phyloP scores from a whole-genome alignment of 2,113 vertebrate species.

The Guaruba guarouba region DNA sequence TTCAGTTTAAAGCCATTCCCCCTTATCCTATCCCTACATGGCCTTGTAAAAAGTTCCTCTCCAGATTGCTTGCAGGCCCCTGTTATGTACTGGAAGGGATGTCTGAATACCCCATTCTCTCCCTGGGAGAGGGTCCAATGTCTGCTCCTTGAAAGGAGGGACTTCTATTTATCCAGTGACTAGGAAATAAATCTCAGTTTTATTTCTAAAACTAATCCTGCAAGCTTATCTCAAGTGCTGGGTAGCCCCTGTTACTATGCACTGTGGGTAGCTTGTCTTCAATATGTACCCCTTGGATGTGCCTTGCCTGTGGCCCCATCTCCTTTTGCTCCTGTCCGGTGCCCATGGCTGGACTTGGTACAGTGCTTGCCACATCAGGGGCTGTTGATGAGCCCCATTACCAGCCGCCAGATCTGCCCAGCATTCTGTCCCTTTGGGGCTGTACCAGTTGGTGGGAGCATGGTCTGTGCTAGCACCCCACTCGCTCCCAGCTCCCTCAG shows the following conservation, averaged over 20 bases:
- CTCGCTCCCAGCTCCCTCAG: neutral
- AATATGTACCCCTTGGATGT: neutral
- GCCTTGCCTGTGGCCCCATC: neutral
- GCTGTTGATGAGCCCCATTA: neutral
- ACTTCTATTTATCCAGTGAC: neutral
- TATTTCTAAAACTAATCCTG: neutral
- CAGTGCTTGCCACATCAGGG: neutral
- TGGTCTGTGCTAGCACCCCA: neutral
- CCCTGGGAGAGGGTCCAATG: neutral
- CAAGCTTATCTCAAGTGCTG: neutral
- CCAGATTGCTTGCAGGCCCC: neutral
- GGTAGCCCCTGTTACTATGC: neutral
- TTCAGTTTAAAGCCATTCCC: neutral
- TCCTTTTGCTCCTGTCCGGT: neutral
- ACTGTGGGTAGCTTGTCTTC: neutral
- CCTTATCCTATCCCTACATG: neutral
- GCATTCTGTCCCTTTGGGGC: rapidly evolving
- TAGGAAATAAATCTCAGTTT: neutral
- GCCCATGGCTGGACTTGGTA: neutral
- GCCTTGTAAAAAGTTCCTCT: neutral
- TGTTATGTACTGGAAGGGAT: neutral
- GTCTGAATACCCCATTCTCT: neutral
- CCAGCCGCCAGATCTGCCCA: neutral
- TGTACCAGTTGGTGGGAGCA: neutral
- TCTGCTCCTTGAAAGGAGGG: neutral